phyloP scores from a whole-genome alignment of 2,113 vertebrate genomes.

The Ginglymostoma cirratum region DNA sequence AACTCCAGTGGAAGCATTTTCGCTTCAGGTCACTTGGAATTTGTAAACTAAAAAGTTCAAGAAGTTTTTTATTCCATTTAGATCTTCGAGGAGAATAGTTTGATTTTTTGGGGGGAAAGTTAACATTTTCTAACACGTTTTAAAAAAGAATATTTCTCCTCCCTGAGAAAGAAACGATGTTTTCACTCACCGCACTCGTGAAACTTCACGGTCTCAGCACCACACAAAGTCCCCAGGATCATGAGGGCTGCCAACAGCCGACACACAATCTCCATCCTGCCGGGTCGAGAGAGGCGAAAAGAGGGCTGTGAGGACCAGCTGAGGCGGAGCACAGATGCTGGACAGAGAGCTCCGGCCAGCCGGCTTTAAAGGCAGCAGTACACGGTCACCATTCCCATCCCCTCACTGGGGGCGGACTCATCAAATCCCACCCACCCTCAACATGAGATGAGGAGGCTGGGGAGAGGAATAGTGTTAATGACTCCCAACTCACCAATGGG shows the following conservation, averaged over 20 bases:
- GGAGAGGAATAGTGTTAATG: no score
- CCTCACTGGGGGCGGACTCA: background rate
- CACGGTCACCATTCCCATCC: no score
- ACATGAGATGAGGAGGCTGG: no score
- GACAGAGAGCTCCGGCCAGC: no score
- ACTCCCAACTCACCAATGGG: no score
- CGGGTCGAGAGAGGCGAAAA: background rate
- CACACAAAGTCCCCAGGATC: conserved; percentile 47
- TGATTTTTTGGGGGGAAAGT: no score
- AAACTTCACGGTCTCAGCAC: conserved; percentile 59
- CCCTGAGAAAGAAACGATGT: background rate
- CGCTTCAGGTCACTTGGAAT: background rate
- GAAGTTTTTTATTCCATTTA: no score
- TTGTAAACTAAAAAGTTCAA: background rate
- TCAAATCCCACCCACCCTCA: background rate
- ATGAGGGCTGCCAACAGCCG: background rate
- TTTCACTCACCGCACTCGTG: conserved; percentile 63
- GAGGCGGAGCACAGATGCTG: no score
- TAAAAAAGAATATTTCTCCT: no score
- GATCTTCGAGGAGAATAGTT: no score
- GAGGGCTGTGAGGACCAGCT: background rate
- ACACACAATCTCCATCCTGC: background rate
- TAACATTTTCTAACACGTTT: background rate
- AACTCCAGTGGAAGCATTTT: background rate
- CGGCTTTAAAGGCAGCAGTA: background rate